These are phyloP conservation scores for Strix occidentalis DNA, from an alignment of 2,797 vertebrate species.

Conservation along the genomic window DNA sequence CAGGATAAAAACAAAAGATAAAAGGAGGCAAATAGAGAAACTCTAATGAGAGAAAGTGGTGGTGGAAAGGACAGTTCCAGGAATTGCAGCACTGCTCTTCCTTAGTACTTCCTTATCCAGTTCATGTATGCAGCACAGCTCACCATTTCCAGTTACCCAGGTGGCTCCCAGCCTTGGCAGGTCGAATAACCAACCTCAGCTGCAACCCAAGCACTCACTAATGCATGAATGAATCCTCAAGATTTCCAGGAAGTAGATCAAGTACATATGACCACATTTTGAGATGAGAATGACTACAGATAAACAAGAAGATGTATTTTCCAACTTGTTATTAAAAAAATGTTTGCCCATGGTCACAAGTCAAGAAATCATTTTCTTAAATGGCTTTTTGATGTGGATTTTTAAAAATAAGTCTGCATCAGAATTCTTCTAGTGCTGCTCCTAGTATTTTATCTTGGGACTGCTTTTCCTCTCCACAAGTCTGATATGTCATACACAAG, in stretches of 20 bases:
- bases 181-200: neutral
- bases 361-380: neutral
- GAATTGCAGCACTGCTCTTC: neutral
- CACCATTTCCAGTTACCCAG: neutral
- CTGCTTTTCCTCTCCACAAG: neutral
- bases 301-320: neutral
- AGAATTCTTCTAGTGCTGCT: neutral
- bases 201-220: neutral
- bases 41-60: neutral
- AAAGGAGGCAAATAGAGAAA: neutral
- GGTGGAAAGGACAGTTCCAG: neutral
- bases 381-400: neutral
- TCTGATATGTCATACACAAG: neutral
- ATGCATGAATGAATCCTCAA: neutral
- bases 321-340: neutral
- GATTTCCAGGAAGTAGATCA: neutral
- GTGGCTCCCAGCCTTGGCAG: neutral
- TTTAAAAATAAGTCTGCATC: neutral
- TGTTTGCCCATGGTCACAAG: neutral
- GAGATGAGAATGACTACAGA: neutral
- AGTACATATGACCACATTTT: neutral
- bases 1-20: rapidly evolving
- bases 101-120: neutral
- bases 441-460: neutral
- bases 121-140: neutral